phyloP scores from a whole-genome alignment of 2,888 invertebrate species.

The Labia minor region DNA sequence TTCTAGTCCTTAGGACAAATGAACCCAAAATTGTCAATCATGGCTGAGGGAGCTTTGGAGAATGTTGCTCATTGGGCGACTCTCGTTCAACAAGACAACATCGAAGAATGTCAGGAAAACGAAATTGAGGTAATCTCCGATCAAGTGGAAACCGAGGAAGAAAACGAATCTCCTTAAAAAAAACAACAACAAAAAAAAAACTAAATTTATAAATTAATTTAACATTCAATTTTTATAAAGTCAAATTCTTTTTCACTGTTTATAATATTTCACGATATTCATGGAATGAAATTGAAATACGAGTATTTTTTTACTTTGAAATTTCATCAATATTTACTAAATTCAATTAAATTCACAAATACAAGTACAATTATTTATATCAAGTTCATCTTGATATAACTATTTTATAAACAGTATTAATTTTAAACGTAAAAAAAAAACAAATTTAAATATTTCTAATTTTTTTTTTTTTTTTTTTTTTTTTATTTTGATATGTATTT shows the following conservation, averaged over 20 bases:
- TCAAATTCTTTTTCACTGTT: background rate
- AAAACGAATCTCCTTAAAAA: background rate
- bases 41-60: slow-evolving; percentile 38
- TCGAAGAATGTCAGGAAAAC: too few species aligned
- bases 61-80: slow-evolving; percentile 40
- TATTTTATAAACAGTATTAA: too few species aligned
- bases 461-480: too few species aligned
- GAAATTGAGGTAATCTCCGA: background rate
- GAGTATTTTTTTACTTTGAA: too few species aligned
- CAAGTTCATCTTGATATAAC: too few species aligned
- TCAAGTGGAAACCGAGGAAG: background rate
- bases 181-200: background rate
- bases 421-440: too few species aligned
- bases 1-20: slow-evolving; percentile 38
- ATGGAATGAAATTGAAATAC: too few species aligned
- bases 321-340: too few species aligned
- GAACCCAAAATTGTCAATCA: slow-evolving; percentile 37
- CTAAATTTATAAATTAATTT: background rate
- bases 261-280: background rate
- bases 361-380: too few species aligned
- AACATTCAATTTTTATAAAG: background rate
- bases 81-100: slow-evolving; percentile 29
- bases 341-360: too few species aligned
- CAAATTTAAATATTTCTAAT: too few species aligned
- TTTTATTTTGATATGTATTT: too few species aligned